Percentiles rank a stretch among this genome's conserved stretches.
Conservation (phyloP, 2,113 vertebrate genomes). For the Hemiscyllium ocellatum region DNA sequence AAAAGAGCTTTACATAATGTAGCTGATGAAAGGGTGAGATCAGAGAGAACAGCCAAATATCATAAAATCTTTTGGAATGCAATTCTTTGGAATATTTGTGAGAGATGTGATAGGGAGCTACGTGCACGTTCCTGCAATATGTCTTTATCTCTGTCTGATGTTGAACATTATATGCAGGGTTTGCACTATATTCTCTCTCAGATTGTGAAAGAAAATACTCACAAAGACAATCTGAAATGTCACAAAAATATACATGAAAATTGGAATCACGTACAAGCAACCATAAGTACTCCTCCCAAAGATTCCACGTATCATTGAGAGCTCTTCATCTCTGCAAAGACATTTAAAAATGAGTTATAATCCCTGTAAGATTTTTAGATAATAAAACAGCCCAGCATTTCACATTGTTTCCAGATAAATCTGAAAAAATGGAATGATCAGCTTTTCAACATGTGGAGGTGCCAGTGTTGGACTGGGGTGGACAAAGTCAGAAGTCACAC, state of each 20-base stretch:
- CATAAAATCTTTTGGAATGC: no score
- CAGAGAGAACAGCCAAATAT: neutral
- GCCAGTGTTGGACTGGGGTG: no score
- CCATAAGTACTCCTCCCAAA: neutral
- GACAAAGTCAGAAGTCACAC: no score
- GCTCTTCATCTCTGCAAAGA: neutral
- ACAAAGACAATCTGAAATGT: neutral
- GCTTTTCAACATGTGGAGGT: no score
- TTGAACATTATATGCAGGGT: neutral
- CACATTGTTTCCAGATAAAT: no score
- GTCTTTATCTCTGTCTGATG: neutral
- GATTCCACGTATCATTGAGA: neutral
- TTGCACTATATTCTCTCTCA: neutral
- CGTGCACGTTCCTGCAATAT: neutral
- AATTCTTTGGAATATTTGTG: neutral
- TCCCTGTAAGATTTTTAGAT: neutral
- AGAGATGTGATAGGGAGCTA: neutral
- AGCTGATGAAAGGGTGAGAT: neutral
- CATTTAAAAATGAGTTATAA: neutral
- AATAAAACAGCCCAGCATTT: neutral
- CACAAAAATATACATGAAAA: neutral
- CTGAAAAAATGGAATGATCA: no score
- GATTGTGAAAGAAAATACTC: neutral
- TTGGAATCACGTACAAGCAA: neutral
- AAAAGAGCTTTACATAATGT: neutral